Conservation (phyloP, 2,113 vertebrate genomes). For the Syngnathus typhle region DNA sequence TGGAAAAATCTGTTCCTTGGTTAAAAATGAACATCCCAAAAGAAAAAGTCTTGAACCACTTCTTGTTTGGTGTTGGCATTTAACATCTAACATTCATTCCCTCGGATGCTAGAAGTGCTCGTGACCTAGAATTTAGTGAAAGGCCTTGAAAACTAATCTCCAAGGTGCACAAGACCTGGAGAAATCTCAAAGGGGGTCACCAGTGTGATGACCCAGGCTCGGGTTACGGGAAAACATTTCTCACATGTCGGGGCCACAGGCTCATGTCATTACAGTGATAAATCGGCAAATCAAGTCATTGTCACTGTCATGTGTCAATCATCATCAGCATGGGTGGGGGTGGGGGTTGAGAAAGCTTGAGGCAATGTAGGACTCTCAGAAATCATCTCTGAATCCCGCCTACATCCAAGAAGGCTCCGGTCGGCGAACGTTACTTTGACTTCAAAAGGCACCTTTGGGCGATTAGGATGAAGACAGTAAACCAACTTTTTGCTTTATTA, state of each 20-base stretch:
- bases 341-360: constrained; percentile 16
- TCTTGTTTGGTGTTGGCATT: constrained; percentile 18
- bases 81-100: no score
- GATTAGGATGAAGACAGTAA: neutral
- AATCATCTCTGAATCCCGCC: constrained; percentile 24
- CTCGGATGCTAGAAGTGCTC: constrained; percentile 31
- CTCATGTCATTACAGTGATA: constrained; percentile 37
- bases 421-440: neutral
- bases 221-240: constrained; percentile 6
- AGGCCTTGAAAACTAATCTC: constrained; percentile 49
- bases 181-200: constrained; percentile 16
- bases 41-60: constrained; percentile 29
- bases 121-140: constrained; percentile 55
- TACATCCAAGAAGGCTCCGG: constrained; percentile 32
- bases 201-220: neutral
- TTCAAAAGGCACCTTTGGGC: neutral
- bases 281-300: constrained; percentile 33
- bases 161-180: constrained; percentile 57
- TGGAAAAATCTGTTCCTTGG: constrained; percentile 4
- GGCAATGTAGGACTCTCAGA: constrained; percentile 34
- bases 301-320: constrained; percentile 42
- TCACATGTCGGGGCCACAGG: neutral
- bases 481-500: constrained; percentile 24
- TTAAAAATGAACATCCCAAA: neutral
- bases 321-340: constrained; percentile 25